Evolutionary conservation across 2,888 invertebrate genomes (phyloP).

Genomic region (Nasonia oneida): DNA sequence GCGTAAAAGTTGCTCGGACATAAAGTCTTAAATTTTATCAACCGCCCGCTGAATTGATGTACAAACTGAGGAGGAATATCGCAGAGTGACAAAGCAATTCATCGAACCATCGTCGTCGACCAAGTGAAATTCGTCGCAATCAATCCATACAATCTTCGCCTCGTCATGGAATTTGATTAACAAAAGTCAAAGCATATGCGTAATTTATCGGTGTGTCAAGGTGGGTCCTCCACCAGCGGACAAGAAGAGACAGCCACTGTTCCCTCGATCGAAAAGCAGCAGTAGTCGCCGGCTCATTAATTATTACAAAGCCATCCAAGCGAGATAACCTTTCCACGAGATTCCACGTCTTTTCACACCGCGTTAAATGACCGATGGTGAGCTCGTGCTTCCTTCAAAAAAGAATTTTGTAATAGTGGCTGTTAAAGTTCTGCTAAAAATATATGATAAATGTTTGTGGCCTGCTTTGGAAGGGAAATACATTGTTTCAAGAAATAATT

Average conservation of each 20-base stretch:
- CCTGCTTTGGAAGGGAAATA: no score
- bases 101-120: not conserved
- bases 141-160: not conserved
- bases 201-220: not conserved
- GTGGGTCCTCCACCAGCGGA: not conserved
- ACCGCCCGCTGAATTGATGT: no score
- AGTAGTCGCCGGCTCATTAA: slow-evolving; percentile 35
- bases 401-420: no score
- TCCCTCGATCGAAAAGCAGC: slow-evolving; percentile 29
- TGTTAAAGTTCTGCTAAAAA: no score
- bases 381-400: not conserved
- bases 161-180: not conserved
- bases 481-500: no score
- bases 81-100: not conserved
- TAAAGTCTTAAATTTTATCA: no score
- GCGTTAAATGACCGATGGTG: slow-evolving; percentile 20
- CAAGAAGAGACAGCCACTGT: not conserved
- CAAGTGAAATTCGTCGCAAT: not conserved
- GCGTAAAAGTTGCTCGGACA: not conserved
- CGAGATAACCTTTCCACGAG: slow-evolving; percentile 1
- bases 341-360: slow-evolving; percentile 15
- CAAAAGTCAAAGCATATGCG: not conserved
- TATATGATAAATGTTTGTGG: no score
- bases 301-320: slow-evolving; percentile 25
- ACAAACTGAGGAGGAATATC: not conserved